Evolutionary conservation across 2,888 invertebrate species (phyloP).

Genomic region (Dynastes maya): DNA sequence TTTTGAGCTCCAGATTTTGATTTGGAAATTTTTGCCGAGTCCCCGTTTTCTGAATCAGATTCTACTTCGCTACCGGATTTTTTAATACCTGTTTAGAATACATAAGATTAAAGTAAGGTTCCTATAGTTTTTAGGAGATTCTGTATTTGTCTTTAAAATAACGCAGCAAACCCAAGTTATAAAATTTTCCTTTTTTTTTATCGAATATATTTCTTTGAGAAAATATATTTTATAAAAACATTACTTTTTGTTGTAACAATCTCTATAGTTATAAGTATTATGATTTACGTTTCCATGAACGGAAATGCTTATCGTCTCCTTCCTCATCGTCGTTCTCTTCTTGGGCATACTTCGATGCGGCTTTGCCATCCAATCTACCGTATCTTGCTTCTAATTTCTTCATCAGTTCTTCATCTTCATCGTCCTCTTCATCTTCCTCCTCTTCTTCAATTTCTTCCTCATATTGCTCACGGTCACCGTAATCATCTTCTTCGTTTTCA

Average conservation of each 20-base stretch:
- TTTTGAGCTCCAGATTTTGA: constrained; percentile 59
- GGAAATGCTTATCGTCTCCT: constrained; percentile 72
- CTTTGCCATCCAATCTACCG: constrained; percentile 60
- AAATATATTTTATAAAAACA: constrained; percentile 20
- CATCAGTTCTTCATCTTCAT: constrained; percentile 62
- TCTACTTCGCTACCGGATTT: constrained; percentile 58
- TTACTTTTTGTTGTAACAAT: not conserved
- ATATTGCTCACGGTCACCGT: constrained; percentile 31
- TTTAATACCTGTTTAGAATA: constrained; percentile 58
- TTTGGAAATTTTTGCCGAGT: constrained; percentile 37
- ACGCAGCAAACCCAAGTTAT: constrained; percentile 27
- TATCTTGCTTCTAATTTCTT: constrained; percentile 62
- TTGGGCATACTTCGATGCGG: constrained; percentile 65
- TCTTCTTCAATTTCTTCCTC: constrained; percentile 41
- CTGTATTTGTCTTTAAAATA: not conserved
- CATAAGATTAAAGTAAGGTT: not conserved
- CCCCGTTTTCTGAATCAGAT: constrained; percentile 62
- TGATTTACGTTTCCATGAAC: constrained; percentile 70
- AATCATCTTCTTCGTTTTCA: constrained; percentile 51
- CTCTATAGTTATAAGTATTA: constrained; percentile 18
- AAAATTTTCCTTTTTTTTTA: not conserved
- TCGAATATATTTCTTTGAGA: not conserved
- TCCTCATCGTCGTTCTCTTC: constrained; percentile 71
- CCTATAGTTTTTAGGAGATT: not conserved
- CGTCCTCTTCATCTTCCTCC: constrained; percentile 57